Percentiles rank a stretch among this genome's conserved stretches.
phyloP scores from a whole-genome alignment of 2,113 vertebrate genomes.

The Fregetta grallaria region DNA sequence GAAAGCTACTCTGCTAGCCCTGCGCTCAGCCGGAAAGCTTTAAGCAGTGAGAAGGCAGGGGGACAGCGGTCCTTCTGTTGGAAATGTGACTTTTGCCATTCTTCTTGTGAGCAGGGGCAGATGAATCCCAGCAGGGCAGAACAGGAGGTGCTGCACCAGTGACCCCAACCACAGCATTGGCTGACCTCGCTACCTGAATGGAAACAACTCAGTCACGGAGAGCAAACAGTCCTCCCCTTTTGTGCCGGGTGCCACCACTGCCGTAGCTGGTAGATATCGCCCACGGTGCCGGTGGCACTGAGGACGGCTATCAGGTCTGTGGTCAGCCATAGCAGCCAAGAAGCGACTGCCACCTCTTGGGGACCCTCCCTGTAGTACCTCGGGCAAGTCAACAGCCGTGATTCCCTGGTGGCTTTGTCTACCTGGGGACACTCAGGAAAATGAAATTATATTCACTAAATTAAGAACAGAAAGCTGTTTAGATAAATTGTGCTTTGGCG shows the following conservation, averaged over 20 bases:
- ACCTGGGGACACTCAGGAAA: neutral
- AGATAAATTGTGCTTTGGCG: neutral
- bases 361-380: neutral
- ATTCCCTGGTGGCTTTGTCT: neutral
- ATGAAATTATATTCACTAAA: neutral
- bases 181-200: neutral
- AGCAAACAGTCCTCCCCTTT: neutral
- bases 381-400: neutral
- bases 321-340: fast-evolving
- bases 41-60: neutral
- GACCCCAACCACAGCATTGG: fast-evolving
- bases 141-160: neutral
- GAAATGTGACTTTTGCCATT: neutral
- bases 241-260: neutral
- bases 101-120: neutral
- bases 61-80: neutral
- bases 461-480: neutral
- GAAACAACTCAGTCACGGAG: fast-evolving
- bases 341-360: neutral
- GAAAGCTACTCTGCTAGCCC: neutral
- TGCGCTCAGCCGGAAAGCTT: neutral
- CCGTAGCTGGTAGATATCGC: neutral
- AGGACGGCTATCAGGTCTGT: neutral
- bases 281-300: neutral
- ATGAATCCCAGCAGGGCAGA: neutral